phyloP scores from a whole-genome alignment of 2,888 invertebrate genomes.

The Taphrorychus bicolor region DNA sequence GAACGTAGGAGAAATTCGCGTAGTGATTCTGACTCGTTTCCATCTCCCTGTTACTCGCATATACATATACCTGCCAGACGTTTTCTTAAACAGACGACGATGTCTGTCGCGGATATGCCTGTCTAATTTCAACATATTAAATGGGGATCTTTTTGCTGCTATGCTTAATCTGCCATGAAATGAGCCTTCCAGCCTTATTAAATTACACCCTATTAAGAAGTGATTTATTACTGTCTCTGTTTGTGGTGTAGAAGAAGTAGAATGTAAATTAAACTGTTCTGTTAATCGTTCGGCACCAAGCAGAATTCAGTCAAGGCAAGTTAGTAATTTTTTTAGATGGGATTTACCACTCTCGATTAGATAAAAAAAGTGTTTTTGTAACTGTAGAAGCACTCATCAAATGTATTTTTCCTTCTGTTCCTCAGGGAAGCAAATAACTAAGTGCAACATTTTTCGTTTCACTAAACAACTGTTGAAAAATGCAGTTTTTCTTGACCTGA shows the following conservation, averaged over 20 bases:
- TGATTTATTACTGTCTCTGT: slow-evolving; percentile 11
- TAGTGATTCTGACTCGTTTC: not conserved
- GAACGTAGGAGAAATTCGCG: not conserved
- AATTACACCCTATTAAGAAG: slow-evolving; percentile 7
- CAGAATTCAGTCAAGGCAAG: too few relatives aligned
- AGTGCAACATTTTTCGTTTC: too few relatives aligned
- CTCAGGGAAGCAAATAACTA: too few relatives aligned
- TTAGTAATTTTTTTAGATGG: too few relatives aligned
- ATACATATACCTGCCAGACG: slow-evolving; percentile 3
- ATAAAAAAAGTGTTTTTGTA: too few relatives aligned
- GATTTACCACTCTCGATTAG: too few relatives aligned
- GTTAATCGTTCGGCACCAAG: too few relatives aligned
- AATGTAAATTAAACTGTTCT: not conserved
- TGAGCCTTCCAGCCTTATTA: slow-evolving; percentile 10
- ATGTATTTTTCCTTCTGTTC: too few relatives aligned
- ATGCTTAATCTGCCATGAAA: slow-evolving; percentile 6
- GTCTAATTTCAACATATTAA: slow-evolving; percentile 8
- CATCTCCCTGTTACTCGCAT: not conserved
- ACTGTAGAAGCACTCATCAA: too few relatives aligned
- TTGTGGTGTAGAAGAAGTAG: not conserved
- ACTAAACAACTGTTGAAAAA: too few relatives aligned
- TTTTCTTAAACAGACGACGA: slow-evolving; percentile 5
- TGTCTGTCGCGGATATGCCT: not conserved
- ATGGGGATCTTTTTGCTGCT: slow-evolving; percentile 10
- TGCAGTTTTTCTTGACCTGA: too few relatives aligned